Conservation (phyloP, 2,797 vertebrate genomes). For the Scomberomorus guttatus region DNA sequence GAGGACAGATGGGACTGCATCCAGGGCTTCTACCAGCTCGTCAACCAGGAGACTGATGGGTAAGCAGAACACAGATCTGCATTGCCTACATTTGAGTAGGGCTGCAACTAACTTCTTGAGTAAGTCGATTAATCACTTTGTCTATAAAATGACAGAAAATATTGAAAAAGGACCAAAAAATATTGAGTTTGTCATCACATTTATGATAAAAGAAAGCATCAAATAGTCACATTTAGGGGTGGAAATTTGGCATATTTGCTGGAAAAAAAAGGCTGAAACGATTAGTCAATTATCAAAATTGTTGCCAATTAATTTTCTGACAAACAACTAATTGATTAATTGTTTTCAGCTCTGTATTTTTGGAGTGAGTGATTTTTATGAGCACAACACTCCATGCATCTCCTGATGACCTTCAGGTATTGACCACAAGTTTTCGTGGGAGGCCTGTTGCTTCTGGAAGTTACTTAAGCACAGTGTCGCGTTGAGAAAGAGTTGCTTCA, state of each 20-base stretch:
- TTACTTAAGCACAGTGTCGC: neutral
- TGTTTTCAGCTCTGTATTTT: neutral
- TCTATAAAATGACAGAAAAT: no score
- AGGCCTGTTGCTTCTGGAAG: neutral
- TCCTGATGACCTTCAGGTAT: neutral
- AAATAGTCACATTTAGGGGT: neutral
- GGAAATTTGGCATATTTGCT: neutral
- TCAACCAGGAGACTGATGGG: conserved; percentile 87
- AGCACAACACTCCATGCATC: neutral
- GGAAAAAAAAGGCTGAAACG: no score
- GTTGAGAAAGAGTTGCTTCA: conserved; percentile 58
- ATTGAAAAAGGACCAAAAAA: neutral
- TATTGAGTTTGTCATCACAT: neutral
- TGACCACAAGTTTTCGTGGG: no score
- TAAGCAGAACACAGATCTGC: conserved; percentile 67
- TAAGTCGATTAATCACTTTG: no score
- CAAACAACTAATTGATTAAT: neutral
- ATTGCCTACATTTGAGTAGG: neutral
- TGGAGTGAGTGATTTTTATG: no score
- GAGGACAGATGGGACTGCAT: conserved; percentile 91
- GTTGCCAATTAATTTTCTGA: neutral
- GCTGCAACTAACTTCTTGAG: no score
- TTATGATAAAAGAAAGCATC: no score
- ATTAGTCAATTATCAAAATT: no score
- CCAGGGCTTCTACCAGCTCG: conserved; percentile 89